Percentiles rank a stretch among this genome's conserved stretches.
Conservation (phyloP, 2,113 vertebrate species). For the Notothenia rossii region DNA sequence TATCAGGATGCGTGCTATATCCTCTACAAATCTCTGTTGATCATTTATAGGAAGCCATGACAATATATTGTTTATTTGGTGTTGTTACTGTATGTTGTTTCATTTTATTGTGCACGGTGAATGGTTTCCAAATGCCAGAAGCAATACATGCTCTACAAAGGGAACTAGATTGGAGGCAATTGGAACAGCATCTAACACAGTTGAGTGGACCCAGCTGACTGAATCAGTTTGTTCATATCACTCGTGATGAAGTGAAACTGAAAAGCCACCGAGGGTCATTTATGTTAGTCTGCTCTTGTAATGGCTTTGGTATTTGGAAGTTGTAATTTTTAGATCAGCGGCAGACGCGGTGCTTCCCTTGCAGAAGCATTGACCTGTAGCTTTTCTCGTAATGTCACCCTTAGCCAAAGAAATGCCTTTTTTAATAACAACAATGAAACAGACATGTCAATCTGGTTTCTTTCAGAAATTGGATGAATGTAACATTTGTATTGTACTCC, state of each 20-base stretch:
- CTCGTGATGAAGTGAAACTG: conserved; percentile 53
- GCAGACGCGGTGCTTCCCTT: background rate
- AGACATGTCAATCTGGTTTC: background rate
- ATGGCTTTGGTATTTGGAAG: conserved; percentile 27
- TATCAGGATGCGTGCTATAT: background rate
- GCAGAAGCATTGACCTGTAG: background rate
- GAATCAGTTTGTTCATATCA: conserved; percentile 56
- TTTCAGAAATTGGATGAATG: background rate
- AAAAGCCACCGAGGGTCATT: conserved; percentile 54
- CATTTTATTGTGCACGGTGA: conserved; percentile 52
- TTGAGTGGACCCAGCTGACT: conserved; percentile 52
- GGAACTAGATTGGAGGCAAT: conserved; percentile 47
- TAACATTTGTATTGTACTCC: background rate
- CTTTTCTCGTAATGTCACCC: background rate
- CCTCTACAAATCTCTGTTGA: background rate
- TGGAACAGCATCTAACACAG: conserved; percentile 52
- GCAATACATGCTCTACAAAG: conserved; percentile 57
- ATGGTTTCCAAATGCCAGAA: conserved; percentile 56
- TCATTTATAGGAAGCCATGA: conserved; percentile 1
- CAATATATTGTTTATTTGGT: background rate
- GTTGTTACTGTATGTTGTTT: conserved; percentile 34
- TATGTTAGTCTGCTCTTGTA: conserved; percentile 38
- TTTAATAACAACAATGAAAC: background rate
- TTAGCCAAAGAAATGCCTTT: background rate
- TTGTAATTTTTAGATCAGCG: conserved; percentile 2